phyloP scores from a whole-genome alignment of 2,113 vertebrate species.

The Labeo catla region DNA sequence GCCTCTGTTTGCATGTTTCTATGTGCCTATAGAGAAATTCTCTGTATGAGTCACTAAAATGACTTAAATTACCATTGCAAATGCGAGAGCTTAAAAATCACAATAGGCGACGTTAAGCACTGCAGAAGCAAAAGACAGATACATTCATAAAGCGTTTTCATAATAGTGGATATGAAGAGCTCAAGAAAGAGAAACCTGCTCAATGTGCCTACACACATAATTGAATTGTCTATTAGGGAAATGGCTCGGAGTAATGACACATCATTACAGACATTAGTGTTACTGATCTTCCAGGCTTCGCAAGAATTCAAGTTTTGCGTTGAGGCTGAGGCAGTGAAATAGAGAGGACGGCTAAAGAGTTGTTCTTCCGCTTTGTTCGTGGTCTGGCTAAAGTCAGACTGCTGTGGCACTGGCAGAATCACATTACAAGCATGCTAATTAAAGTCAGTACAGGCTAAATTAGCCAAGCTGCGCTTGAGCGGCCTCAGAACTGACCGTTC shows the following conservation, averaged over 20 bases:
- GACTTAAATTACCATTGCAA: conserved; percentile 39
- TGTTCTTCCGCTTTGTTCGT: conserved; percentile 38
- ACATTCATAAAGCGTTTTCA: conserved; percentile 45
- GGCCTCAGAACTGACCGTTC: conserved; percentile 44
- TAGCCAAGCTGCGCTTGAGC: conserved; percentile 42
- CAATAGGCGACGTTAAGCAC: conserved; percentile 16
- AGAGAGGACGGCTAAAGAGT: conserved; percentile 30
- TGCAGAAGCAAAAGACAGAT: conserved; percentile 40
- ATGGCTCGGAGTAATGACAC: conserved; percentile 38
- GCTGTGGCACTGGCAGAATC: conserved; percentile 53
- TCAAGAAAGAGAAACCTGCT: conserved; percentile 24
- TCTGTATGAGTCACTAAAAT: conserved; percentile 32
- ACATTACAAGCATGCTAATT: conserved; percentile 57
- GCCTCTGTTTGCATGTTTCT: not conserved
- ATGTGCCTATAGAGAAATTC: conserved; percentile 28
- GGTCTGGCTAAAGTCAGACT: conserved; percentile 45
- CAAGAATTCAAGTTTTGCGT: not conserved
- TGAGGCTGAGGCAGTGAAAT: conserved; percentile 16
- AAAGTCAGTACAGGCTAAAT: conserved; percentile 52
- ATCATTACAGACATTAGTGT: conserved; percentile 29
- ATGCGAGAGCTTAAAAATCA: conserved; percentile 48
- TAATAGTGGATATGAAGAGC: conserved; percentile 18
- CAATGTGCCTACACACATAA: conserved; percentile 2
- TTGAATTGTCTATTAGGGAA: conserved; percentile 47
- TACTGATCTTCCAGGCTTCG: conserved; percentile 10